A percentile compares a stretch with the other conserved stretches of the same genome.
Evolutionary conservation across 2,113 vertebrate genomes (phyloP).

Genomic region (Syngnathus floridae): DNA sequence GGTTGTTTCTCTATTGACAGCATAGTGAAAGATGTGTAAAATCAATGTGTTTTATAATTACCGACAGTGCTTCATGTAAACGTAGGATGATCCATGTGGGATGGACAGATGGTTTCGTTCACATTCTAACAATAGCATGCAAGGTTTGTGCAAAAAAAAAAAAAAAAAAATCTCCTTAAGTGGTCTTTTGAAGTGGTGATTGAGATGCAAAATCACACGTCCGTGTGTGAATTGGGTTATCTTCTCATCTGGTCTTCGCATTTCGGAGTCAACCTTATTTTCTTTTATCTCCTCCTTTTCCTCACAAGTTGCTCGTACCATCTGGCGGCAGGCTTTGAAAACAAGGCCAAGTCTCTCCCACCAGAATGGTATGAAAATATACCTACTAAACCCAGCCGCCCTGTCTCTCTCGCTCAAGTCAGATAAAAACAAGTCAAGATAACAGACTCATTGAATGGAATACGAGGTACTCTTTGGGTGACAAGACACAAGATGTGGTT

Average conservation of each 20-base stretch:
- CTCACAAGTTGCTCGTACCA: conserved; percentile 65
- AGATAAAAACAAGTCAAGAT: conserved; percentile 38
- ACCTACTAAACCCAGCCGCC: conserved; percentile 52
- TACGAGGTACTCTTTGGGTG: conserved; percentile 19
- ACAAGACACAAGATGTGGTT: conserved; percentile 4
- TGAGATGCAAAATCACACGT: conserved; percentile 30
- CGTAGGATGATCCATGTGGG: conserved; percentile 17
- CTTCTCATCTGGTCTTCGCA: conserved; percentile 66
- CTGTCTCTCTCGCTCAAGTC: conserved; percentile 55
- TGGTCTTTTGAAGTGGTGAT: conserved; percentile 52
- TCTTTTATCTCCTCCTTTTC: conserved; percentile 56
- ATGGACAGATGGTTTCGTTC: conserved; percentile 35
- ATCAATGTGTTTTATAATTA: no score
- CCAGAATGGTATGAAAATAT: conserved; percentile 68
- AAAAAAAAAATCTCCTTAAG: conserved; percentile 31
- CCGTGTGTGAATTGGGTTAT: conserved; percentile 51
- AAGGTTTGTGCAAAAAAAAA: conserved; percentile 23
- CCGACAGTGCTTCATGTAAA: conserved; percentile 6
- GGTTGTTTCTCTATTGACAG: no score
- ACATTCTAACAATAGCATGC: conserved; percentile 22
- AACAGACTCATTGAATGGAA: conserved; percentile 25
- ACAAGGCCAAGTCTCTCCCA: conserved; percentile 71
- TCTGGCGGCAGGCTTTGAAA: conserved; percentile 69
- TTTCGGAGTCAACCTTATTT: conserved; percentile 63
- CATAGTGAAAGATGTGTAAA: no score